A percentile compares a stretch with the other conserved stretches of the same genome.
Evolutionary conservation across 2,888 invertebrate species (phyloP).

Genomic region (Drosophila cognata): DNA sequence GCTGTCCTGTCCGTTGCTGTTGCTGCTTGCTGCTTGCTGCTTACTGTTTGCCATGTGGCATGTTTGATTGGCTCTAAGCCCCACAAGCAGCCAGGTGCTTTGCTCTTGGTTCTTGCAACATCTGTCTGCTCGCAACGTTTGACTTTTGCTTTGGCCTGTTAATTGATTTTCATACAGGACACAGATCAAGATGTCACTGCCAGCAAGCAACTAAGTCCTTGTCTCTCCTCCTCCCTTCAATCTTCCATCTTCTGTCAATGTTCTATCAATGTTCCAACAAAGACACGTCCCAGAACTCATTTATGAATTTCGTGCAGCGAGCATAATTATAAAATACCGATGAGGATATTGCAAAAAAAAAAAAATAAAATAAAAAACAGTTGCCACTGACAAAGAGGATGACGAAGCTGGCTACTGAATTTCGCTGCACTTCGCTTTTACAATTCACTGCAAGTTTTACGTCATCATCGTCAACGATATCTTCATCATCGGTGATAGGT

Average conservation of each 20-base stretch:
- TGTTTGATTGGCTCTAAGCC: constrained; percentile 74
- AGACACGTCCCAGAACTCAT: constrained; percentile 57
- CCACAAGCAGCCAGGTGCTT: constrained; percentile 21
- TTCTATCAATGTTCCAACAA: constrained; percentile 35
- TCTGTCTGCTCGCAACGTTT: constrained; percentile 51
- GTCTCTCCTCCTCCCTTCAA: neutral
- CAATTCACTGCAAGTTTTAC: constrained; percentile 64
- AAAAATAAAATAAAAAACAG: constrained; percentile 18
- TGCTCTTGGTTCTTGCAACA: constrained; percentile 38
- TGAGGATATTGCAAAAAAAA: constrained; percentile 57
- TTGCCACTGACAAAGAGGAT: constrained; percentile 42
- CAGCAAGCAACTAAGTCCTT: constrained; percentile 24
- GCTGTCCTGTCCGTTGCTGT: constrained; percentile 50
- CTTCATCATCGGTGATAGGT: constrained; percentile 53
- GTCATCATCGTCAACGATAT: constrained; percentile 25
- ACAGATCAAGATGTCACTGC: constrained; percentile 69
- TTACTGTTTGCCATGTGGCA: constrained; percentile 37
- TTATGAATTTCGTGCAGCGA: constrained; percentile 51
- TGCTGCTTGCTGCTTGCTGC: constrained; percentile 5
- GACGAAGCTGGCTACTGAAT: constrained; percentile 35
- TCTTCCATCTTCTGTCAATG: constrained; percentile 30
- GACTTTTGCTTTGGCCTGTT: constrained; percentile 64
- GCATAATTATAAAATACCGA: constrained; percentile 67
- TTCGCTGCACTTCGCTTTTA: constrained; percentile 63
- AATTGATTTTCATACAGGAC: constrained; percentile 76